phyloP scores from a whole-genome alignment of 2,113 vertebrate genomes.

The Meles meles region DNA sequence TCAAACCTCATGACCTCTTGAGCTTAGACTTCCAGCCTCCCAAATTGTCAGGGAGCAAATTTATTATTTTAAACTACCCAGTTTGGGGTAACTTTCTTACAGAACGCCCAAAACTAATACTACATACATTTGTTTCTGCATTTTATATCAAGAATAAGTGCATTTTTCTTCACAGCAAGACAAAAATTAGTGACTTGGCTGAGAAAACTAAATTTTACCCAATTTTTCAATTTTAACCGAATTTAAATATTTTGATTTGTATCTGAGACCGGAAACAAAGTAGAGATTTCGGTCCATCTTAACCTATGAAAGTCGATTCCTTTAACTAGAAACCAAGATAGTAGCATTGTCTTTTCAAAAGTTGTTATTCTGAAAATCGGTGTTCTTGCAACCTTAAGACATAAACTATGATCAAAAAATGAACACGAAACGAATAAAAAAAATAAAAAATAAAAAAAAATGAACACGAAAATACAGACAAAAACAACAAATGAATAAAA shows the following conservation, averaged over 20 bases:
- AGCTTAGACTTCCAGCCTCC: not conserved
- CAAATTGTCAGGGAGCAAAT: not conserved
- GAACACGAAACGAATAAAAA: too few relatives aligned
- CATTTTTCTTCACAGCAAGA: conserved; percentile 23
- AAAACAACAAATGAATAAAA: not conserved
- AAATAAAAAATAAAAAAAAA: too few relatives aligned
- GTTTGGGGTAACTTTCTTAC: not conserved
- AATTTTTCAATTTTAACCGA: not conserved
- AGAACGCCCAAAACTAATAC: not conserved
- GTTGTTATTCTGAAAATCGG: not conserved
- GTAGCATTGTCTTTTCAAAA: not conserved
- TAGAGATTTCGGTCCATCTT: not conserved
- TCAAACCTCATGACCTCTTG: not conserved
- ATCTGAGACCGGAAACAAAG: not conserved
- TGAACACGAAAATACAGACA: not conserved
- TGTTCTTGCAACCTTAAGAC: not conserved
- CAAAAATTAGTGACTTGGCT: conserved; percentile 22
- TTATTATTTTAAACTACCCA: not conserved
- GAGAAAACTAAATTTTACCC: not conserved
- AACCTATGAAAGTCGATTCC: not conserved
- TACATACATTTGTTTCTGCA: not conserved
- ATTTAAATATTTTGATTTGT: not conserved
- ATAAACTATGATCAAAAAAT: not conserved
- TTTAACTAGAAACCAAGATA: conserved; percentile 5
- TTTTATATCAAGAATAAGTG: not conserved